Evolutionary conservation across 2,888 invertebrate genomes (phyloP).

Genomic region (Harmothoe impar): DNA sequence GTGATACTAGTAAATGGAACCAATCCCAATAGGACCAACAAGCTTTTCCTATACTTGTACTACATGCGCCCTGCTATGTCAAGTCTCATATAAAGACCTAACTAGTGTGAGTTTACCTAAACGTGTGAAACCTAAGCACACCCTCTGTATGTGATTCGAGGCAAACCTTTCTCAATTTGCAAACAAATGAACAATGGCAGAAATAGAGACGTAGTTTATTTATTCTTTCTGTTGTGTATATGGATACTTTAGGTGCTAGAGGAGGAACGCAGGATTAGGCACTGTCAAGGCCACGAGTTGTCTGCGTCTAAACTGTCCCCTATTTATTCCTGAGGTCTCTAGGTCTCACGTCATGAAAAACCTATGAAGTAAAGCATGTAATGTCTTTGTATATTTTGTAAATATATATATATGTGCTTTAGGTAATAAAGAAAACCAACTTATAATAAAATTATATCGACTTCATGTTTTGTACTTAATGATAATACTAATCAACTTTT

Average conservation of each 20-base stretch:
- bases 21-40: too few species aligned
- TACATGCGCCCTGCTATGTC: slow-evolving; percentile 16
- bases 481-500: too few species aligned
- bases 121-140: background rate
- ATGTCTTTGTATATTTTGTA: slow-evolving; percentile 56
- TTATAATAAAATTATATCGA: background rate
- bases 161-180: background rate
- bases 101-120: background rate
- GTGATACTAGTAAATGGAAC: too few species aligned
- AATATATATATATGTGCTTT: slow-evolving; percentile 43
- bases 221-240: slow-evolving; percentile 25
- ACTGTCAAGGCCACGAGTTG: background rate
- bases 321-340: slow-evolving; percentile 54
- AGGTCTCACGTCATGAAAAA: slow-evolving; percentile 4
- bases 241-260: slow-evolving; percentile 47
- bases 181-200: background rate
- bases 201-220: slow-evolving; percentile 21
- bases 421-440: slow-evolving; percentile 32
- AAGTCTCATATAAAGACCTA: background rate
- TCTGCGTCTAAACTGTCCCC: slow-evolving; percentile 53
- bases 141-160: slow-evolving; percentile 5
- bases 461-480: too few species aligned
- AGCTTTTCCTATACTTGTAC: background rate
- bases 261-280: slow-evolving; percentile 43
- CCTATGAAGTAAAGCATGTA: slow-evolving; percentile 15